Evolutionary conservation across 2,888 invertebrate genomes (phyloP).

Genomic region (Eremobia ochroleuca): DNA sequence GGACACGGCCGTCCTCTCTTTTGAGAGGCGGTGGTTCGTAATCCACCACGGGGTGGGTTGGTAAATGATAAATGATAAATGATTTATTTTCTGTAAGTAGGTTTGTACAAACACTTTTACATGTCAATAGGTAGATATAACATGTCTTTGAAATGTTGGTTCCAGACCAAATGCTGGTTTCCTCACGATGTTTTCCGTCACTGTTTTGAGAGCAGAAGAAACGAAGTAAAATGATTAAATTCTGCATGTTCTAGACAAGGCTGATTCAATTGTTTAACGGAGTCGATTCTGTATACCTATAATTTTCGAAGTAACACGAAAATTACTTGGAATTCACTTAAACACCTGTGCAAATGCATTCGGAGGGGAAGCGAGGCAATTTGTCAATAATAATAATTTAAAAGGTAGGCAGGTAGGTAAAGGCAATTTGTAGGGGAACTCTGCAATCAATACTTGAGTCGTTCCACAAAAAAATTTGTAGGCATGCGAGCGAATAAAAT

Average conservation of each 20-base stretch:
- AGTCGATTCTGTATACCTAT: conserved; percentile 1
- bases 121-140: no score
- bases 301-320: conserved; percentile 29
- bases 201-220: background rate
- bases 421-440: conserved; percentile 62
- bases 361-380: conserved; percentile 58
- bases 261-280: conserved; percentile 22
- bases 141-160: no score
- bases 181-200: background rate
- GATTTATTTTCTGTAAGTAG: no score
- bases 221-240: conserved; percentile 17
- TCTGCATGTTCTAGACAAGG: background rate
- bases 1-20: background rate
- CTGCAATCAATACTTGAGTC: conserved; percentile 56
- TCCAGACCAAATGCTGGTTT: no score
- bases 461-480: conserved; percentile 43
- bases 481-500: conserved; percentile 19
- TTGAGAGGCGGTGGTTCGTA: no score
- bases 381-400: conserved; percentile 71
- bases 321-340: conserved; percentile 47
- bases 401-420: conserved; percentile 50
- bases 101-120: no score
- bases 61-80: no score
- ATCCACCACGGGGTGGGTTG: no score
- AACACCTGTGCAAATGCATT: conserved; percentile 62